Evolutionary conservation across 2,797 vertebrate genomes (phyloP), one percentile per base, ranked within the genome.

Genomic region (Danionella dracula): DNA sequence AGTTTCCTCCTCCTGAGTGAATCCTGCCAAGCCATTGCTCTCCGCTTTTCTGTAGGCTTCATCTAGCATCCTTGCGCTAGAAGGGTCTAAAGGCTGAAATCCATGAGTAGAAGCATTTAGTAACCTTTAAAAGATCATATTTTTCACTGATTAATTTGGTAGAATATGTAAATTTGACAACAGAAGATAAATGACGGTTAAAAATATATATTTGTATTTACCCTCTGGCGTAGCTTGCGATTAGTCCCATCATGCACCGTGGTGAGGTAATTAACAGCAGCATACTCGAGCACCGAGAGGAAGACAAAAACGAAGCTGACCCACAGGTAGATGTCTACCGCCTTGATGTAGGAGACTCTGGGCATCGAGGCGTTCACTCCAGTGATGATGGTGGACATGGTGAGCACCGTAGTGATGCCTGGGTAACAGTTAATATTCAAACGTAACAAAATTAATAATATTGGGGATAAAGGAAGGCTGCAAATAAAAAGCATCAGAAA

Each of bases 11-110:
- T 84, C 86, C 77, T 90, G 87, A 0, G 91, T 90, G 72, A 92
- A 96, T n/a, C 91, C 92, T 1, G 92, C 92, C 82, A 96, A 81
- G 75, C 93, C 97, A 83, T 93, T 94, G 76, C 86, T 85, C 10
- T 97, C 94, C 1, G 90, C 90, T 53, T 94, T 94, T 13, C 90
- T 92, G 84, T 85, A 94, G 5, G 89, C 91, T 66, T 92, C 93
- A 38, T 95, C 91, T 72, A 95, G 77, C 87, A 92, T 91, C 87
- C 87, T 92, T 0, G 89, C 82, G 38, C 91, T 90, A 74, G 90
- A 83, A 78, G 94, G 90, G 78, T 90, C 93, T 9, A 92, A 83
- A 82, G 90, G 46, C 9, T 42, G 76, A 61, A 45, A 72, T 20
- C 5, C 1, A 45, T 8, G 42, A 44, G 42, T 23, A 58, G 9